Evolutionary conservation across 2,113 vertebrate genomes (phyloP).

Genomic region (Saiga tatarica): DNA sequence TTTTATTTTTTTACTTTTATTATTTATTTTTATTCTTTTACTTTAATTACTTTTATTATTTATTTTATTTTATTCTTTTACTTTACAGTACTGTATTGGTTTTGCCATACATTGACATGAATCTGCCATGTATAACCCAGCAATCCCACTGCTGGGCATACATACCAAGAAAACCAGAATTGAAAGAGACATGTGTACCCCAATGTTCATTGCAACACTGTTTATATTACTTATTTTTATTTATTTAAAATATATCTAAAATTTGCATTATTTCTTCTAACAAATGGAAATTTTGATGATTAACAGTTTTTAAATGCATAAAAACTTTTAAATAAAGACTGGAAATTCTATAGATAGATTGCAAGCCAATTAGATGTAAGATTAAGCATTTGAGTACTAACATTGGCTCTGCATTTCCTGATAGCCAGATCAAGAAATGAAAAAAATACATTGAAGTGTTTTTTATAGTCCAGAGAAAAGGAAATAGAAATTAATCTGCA

Average conservation of each 20-base stretch:
- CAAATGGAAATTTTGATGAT: not conserved
- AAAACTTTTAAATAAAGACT: slow-evolving; percentile 12
- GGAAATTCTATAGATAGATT: not conserved
- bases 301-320: not conserved
- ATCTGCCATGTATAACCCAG: too few species aligned
- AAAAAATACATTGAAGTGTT: not conserved
- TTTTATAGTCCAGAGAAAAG: not conserved
- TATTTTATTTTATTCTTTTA: too few species aligned
- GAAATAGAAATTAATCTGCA: not conserved
- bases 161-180: too few species aligned
- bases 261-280: not conserved
- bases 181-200: too few species aligned
- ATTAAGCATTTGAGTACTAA: not conserved
- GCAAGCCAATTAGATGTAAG: not conserved
- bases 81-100: too few species aligned
- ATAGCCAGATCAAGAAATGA: not conserved
- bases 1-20: not conserved
- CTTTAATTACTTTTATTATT: too few species aligned
- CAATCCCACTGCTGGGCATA: too few species aligned
- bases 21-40: too few species aligned
- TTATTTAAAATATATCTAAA: slow-evolving; percentile 6
- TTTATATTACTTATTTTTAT: not conserved
- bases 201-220: too few species aligned
- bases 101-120: too few species aligned
- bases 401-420: not conserved